phyloP scores from a whole-genome alignment of 2,797 vertebrate genomes.

The Enteromius mattozi region DNA sequence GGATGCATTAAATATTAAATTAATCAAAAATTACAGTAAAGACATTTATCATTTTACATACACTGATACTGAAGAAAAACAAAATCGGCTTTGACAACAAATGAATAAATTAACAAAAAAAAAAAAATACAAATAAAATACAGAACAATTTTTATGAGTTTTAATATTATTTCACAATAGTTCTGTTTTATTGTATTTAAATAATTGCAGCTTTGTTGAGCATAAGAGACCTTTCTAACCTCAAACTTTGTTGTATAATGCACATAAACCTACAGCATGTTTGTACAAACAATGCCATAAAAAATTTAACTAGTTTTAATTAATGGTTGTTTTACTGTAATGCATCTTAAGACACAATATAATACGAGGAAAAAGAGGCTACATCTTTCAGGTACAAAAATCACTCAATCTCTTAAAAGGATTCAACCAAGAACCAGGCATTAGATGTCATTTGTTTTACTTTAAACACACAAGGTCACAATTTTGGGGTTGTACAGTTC shows the following conservation, averaged over 20 bases:
- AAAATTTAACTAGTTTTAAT: neutral
- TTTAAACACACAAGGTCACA: constrained; percentile 14
- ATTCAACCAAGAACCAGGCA: neutral
- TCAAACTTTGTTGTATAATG: neutral
- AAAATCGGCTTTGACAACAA: too few relatives aligned
- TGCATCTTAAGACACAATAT: neutral
- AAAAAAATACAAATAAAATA: too few relatives aligned
- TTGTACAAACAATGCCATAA: neutral
- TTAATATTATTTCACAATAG: too few relatives aligned
- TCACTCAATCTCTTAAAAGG: neutral
- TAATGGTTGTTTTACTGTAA: neutral
- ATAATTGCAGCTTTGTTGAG: neutral
- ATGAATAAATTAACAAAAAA: too few relatives aligned
- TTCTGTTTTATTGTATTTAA: too few relatives aligned
- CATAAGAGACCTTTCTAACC: neutral
- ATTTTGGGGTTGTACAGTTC: neutral
- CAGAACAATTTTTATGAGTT: too few relatives aligned
- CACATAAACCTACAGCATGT: neutral
- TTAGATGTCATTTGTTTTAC: neutral
- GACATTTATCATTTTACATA: neutral
- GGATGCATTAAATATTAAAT: neutral
- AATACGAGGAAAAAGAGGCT: neutral
- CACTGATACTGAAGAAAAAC: too few relatives aligned
- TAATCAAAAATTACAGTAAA: neutral
- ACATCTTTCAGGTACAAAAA: neutral